Conservation (phyloP, 2,888 invertebrate genomes). For the Allacma fusca region DNA sequence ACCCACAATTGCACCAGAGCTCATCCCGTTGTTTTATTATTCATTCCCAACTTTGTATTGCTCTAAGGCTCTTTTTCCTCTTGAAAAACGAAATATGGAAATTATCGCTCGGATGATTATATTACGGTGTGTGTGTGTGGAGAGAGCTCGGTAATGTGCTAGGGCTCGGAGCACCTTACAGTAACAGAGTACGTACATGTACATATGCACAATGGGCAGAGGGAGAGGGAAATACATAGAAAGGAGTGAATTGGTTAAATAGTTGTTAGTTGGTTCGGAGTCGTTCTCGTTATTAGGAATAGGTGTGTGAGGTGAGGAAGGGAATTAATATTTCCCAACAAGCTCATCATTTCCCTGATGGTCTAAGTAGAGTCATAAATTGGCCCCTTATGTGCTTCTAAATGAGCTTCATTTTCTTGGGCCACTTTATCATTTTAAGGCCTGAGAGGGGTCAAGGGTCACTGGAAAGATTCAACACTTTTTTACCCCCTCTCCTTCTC, state of each 20-base stretch:
- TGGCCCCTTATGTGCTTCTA: constrained; percentile 49
- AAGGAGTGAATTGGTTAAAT: constrained; percentile 21
- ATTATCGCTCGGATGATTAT: too few species aligned
- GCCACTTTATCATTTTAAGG: constrained; percentile 54
- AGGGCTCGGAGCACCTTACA: background rate
- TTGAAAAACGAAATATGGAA: too few species aligned
- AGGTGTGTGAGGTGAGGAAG: constrained; percentile 40
- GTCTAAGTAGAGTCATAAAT: constrained; percentile 53
- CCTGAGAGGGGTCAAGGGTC: constrained; percentile 57
- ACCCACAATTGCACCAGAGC: background rate
- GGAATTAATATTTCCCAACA: constrained; percentile 42
- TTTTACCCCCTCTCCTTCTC: constrained; percentile 31
- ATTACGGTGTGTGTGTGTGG: background rate
- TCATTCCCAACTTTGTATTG: background rate
- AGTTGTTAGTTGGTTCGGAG: constrained; percentile 14
- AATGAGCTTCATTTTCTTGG: constrained; percentile 56
- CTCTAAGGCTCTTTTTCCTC: too few species aligned
- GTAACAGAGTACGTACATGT: background rate
- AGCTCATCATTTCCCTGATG: constrained; percentile 41
- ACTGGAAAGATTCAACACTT: constrained; percentile 60
- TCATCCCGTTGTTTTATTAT: background rate
- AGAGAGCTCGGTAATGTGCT: background rate
- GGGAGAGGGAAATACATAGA: background rate
- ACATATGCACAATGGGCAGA: constrained; percentile 26
- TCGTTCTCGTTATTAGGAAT: constrained; percentile 11